These are phyloP conservation scores for Anguilla pacifica DNA, from an alignment of 2,797 vertebrate genomes.

Conservation along the genomic window DNA sequence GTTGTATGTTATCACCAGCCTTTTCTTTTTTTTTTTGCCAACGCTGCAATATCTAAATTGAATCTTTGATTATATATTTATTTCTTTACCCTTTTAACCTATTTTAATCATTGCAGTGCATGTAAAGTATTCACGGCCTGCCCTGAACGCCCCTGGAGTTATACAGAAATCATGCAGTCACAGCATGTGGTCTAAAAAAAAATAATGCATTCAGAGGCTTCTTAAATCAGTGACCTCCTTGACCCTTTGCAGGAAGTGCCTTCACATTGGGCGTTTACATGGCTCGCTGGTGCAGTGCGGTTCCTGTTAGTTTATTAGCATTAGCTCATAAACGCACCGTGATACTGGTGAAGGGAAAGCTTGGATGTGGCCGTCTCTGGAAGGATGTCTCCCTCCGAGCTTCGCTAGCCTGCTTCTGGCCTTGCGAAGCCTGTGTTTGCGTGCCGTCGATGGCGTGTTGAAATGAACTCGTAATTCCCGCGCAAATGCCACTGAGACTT, in stretches of 20 bases:
- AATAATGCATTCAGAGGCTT: not conserved
- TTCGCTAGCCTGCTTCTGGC: not conserved
- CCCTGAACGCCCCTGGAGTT: not conserved
- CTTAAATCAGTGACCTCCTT: not conserved
- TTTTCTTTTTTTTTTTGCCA: constrained; percentile 31
- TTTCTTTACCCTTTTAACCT: constrained; percentile 14
- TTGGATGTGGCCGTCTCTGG: not conserved
- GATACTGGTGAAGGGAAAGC: not conserved
- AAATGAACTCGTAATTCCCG: not conserved
- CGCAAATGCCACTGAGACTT: not conserved
- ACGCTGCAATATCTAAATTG: constrained; percentile 17
- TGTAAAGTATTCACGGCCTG: not conserved
- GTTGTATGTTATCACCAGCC: constrained; percentile 6
- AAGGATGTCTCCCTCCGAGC: not conserved
- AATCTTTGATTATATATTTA: constrained; percentile 15
- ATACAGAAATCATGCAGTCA: not conserved
- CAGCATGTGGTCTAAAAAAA: not conserved
- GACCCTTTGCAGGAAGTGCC: not conserved
- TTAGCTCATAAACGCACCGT: not conserved
- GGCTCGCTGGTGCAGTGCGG: not conserved
- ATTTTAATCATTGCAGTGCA: not conserved
- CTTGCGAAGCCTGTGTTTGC: not conserved
- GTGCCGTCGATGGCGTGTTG: not conserved
- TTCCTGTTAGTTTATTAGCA: not conserved
- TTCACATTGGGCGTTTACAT: not conserved